Evolutionary conservation across 2,797 vertebrate genomes (phyloP), one percentile per base, ranked within the genome.

Genomic region (Sebastiscus albofasciatus): DNA sequence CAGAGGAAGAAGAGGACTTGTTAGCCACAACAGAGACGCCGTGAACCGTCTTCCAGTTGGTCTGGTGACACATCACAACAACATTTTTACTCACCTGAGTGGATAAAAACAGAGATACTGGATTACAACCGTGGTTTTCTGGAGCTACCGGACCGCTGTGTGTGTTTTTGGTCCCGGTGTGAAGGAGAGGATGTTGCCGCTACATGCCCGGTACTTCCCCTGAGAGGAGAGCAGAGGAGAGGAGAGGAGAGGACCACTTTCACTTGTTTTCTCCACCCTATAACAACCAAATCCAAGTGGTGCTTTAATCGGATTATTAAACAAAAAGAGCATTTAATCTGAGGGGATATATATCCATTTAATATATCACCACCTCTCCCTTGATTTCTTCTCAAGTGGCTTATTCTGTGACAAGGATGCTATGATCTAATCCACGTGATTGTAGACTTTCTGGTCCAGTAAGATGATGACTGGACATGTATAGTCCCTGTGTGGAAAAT

Each of bases 181-280:
- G 69, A 65, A 54, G 65, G 80, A 64, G 68, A 77, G 76, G 90
- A 92, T 88, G 89, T 64, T 82, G 83, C 71, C 71, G 77, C 78
- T 83, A 16, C 83, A 62, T 70, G 76, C 39, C 65, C 62, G 72
- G 42, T 77, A 87, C 89, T 87, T 84, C 85, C 89, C 87, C 81
- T 71, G 89, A 90, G 88, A 92, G 81, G 60, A 89, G 80, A 20
- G 58, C 61, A 79, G 59, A 67, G 56, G 24, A 85, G 22, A 90
- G 79, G 46, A 61, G 69, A 72, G 68, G 66, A 88, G 78, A 14
- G 42, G 70, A 69, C 80, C 90, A 87, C 91, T 91, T 85, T 84
- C 84, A 81, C 90, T 87, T 90, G 70, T 87, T 89, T 80, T 68
- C 78, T 71, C 86, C 92, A 80, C 83, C 86, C 77, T 68, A 1